Base-by-base conservation (phyloP, 2,113 vertebrate genomes). In the Holacanthus passer region DNA sequence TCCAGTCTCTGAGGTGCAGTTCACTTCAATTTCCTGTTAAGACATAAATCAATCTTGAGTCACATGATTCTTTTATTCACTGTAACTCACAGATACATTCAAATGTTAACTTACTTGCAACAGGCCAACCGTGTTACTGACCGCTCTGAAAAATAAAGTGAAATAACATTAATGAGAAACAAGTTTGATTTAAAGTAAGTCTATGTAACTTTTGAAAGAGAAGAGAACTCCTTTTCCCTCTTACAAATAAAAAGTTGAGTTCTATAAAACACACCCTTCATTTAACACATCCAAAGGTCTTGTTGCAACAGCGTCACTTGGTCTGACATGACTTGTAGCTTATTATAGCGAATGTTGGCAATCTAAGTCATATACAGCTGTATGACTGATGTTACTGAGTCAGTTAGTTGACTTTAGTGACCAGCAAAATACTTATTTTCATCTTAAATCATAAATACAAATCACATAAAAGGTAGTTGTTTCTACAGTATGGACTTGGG, bases 11-110 rank as follows among this genome's bases (percentile, higher is more conserved):
- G 1, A 11, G 2, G 0, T 0, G 29, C 94, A 94, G 8, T 37
- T 45, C 41, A 94, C 74, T 0, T 83, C 83, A 31, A 92, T 27
- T 16, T 0, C 62, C 95, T 95, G 78, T 78, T 24, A 53, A 71
- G 73, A 80, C 4, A 85, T 4, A 59, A 81, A 82, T 22, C 0
- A 56, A 7, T 4, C 11, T 7, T 68, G 1, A 29, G 5, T 67
- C 20, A 76, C 1, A 24, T 22, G 35, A 17, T 62, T 5, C 9
- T 27, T 55, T 1, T 63, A 1, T 37, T 48, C 20, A 83, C 13
- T 17, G 10, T 32, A 9, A 73, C 11, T 5, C 2, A 31, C 1
- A 35, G 37, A n/a, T 24, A 12, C 3, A 50, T 52, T 32, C 20
- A 32, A 66, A 50, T 32, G 37, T 63, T 27, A 66, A 72, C 89